These are phyloP conservation scores for Typhlomys cinereus DNA, from an alignment of 2,113 vertebrate genomes.

Conservation along the genomic window DNA sequence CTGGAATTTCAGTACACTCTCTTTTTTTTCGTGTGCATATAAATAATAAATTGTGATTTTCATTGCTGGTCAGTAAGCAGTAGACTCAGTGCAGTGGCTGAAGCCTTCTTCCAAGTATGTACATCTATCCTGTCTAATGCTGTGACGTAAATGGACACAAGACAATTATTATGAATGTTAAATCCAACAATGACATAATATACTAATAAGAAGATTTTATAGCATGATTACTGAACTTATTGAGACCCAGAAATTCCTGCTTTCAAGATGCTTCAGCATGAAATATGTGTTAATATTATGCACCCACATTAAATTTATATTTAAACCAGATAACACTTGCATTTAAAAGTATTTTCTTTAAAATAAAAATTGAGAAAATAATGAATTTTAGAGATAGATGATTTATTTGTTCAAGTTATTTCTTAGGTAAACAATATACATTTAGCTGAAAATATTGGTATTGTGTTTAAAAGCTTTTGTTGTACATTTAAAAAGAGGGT, in stretches of 20 bases:
- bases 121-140: neutral
- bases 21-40: neutral
- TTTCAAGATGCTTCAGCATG: neutral
- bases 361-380: neutral
- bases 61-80: neutral
- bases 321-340: neutral
- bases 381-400: neutral
- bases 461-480: neutral
- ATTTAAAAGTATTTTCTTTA: neutral
- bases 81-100: neutral
- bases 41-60: conserved; percentile 11
- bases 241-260: neutral
- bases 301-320: neutral
- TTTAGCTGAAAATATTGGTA: neutral
- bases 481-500: neutral
- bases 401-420: neutral
- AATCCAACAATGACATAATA: neutral
- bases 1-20: neutral
- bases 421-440: neutral
- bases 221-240: neutral
- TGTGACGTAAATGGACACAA: neutral
- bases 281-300: neutral
- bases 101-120: neutral
- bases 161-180: neutral
- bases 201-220: neutral